Percentiles rank a stretch among this genome's conserved stretches.
Evolutionary conservation across 2,888 invertebrate genomes (phyloP).

Genomic region (Malacosoma neustria): DNA sequence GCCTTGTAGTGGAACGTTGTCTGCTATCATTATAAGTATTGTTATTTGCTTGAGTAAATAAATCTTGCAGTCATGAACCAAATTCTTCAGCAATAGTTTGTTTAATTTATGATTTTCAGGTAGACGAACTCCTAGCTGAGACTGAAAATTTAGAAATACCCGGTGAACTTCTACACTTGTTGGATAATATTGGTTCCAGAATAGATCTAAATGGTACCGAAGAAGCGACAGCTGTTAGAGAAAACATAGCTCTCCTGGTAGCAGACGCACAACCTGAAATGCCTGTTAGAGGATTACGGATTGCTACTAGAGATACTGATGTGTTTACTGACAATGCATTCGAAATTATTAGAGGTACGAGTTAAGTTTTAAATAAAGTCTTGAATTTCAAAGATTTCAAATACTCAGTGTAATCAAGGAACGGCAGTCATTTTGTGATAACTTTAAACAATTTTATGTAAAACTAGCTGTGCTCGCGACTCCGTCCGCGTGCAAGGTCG

Average conservation of each 20-base stretch:
- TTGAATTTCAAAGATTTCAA: too few species aligned
- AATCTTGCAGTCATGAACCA: not conserved
- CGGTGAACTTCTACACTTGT: constrained; percentile 37
- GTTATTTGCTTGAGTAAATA: too few species aligned
- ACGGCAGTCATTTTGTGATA: too few species aligned
- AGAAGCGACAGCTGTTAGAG: constrained; percentile 27
- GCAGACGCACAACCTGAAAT: constrained; percentile 35
- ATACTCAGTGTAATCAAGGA: too few species aligned
- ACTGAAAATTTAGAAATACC: constrained; percentile 40
- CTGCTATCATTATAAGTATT: too few species aligned
- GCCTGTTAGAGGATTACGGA: constrained; percentile 46
- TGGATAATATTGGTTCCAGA: constrained; percentile 44
- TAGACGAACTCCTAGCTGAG: constrained; percentile 37
- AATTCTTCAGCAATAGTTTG: not conserved
- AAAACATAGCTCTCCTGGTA: constrained; percentile 49
- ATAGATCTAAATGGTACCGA: constrained; percentile 36
- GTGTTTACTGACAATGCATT: constrained; percentile 39
- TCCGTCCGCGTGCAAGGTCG: too few species aligned
- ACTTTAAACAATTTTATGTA: too few species aligned
- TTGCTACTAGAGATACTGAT: constrained; percentile 31
- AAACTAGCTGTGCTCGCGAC: too few species aligned
- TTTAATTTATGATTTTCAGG: constrained; percentile 26
- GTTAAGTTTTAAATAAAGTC: too few species aligned
- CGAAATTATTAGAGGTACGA: constrained; percentile 47
- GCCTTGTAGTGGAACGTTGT: too few species aligned